Evolutionary conservation across 2,888 invertebrate species (phyloP), one percentile per base, ranked within the genome.

Genomic region (Malthinus seriepunctatus): DNA sequence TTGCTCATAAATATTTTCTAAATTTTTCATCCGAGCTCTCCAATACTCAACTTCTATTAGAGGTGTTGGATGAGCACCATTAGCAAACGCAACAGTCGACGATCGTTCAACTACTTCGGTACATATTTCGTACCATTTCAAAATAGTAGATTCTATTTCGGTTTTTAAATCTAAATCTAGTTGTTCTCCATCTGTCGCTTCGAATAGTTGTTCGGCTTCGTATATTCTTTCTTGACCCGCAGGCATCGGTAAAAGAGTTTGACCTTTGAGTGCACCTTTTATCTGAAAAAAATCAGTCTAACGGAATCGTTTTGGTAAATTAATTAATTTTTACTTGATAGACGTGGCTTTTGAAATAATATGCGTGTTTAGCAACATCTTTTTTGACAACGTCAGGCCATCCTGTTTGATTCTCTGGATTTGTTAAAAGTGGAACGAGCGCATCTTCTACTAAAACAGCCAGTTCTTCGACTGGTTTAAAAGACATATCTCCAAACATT

Each of bases 1-100:
- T 76, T 97, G 97, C 34, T 90, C 88, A 71, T 93, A 93, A 55
- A 97, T 89, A 37, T 89, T 90, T 73, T 94, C 92, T 7, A 96
- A 79, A 74, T 95, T 95, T 62, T 86, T 86, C 9, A 90, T 79
- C 11, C 93, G 86, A 39, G 84, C 82, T 51, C 84, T 81, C 90
- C 96, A 97, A 78, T 92, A 96, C 0, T 88, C 84, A 32, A 93
- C 80, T 73, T 95, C 91, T 64, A 83, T 76, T 51, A 75, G 76
- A 0, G 94, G 94, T 1, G 87, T 77, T 0, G 94, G 92, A 76
- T 91, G 84, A 56, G 83, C 82, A 2, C 86, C 87, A 52, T 85
- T 83, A 51, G 87, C 83, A 61, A 90, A 87, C 3, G 86, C 87
- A 73, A 87, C 81, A 46, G 86, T 85, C 0, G 90, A 89, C 65